Evolutionary conservation across 2,797 vertebrate genomes (phyloP).

Genomic region (Onychomys leucogaster): DNA sequence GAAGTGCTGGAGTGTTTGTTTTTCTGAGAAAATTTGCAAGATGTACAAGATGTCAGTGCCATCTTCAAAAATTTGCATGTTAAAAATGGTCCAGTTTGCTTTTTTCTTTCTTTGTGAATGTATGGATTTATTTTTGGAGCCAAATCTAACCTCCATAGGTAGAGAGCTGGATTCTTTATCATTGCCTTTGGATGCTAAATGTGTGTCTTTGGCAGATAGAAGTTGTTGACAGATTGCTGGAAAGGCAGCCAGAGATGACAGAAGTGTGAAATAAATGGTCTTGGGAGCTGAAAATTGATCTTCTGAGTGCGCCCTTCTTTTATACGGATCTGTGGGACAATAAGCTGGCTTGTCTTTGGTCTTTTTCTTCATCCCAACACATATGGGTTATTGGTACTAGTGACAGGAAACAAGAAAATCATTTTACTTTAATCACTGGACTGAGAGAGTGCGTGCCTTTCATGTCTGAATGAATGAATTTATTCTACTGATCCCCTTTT

Average conservation of each 20-base stretch:
- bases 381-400: conserved; percentile 32
- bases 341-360: conserved; percentile 55
- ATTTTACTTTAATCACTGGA: conserved; percentile 56
- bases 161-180: conserved; percentile 64
- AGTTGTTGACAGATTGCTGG: conserved; percentile 83
- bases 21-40: conserved; percentile 2
- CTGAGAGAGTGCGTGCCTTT: background rate
- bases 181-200: conserved; percentile 68
- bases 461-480: conserved; percentile 38
- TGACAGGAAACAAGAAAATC: conserved; percentile 60
- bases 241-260: conserved; percentile 80
- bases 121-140: conserved; percentile 76
- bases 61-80: conserved; percentile 58
- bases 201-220: conserved; percentile 76
- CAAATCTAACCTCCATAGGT: conserved; percentile 51
- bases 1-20: background rate
- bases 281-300: conserved; percentile 74
- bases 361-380: background rate
- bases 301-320: conserved; percentile 70
- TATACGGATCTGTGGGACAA: conserved; percentile 65
- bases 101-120: conserved; percentile 64
- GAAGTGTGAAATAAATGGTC: conserved; percentile 79
- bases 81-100: conserved; percentile 50
- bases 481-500: background rate
- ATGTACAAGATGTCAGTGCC: background rate